phyloP scores from a whole-genome alignment of 2,797 vertebrate genomes.

The Chaetodon trifasciatus region DNA sequence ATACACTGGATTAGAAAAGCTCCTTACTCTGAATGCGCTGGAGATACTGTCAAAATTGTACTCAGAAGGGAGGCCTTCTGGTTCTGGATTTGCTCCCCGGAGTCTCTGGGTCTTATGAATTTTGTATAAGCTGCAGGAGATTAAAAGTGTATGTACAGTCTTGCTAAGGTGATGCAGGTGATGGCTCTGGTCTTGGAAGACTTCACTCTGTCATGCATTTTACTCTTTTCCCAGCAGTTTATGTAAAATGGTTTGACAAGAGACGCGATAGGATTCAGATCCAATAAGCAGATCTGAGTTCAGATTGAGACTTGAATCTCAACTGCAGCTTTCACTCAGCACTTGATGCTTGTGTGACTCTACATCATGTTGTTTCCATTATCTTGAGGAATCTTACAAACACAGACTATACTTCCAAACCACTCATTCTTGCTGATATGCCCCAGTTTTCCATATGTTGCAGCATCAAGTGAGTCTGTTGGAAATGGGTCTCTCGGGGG shows the following conservation, averaged over 20 bases:
- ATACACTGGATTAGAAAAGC: conserved; percentile 4
- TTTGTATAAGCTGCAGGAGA: conserved; percentile 34
- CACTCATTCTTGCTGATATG: conserved; percentile 48
- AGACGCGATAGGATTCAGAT: conserved; percentile 25
- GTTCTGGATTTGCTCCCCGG: conserved; percentile 18
- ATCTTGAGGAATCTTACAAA: conserved; percentile 58
- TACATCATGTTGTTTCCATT: conserved; percentile 29
- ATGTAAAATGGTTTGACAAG: not conserved
- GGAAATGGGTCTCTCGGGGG: conserved; percentile 59
- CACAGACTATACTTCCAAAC: conserved; percentile 29
- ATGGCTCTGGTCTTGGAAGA: conserved; percentile 10
- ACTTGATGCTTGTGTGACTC: conserved; percentile 26
- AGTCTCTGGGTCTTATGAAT: conserved; percentile 17
- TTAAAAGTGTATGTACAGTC: conserved; percentile 22
- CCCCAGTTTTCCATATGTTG: conserved; percentile 62
- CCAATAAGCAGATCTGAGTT: conserved; percentile 22
- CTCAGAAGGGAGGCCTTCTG: not conserved
- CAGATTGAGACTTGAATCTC: conserved; percentile 14
- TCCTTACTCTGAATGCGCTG: not conserved
- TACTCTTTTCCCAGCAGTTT: not conserved
- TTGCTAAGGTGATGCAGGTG: conserved; percentile 16
- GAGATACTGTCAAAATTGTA: conserved; percentile 24
- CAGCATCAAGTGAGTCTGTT: conserved; percentile 53
- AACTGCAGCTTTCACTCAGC: conserved; percentile 13
- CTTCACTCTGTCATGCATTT: not conserved